Percentiles rank a stretch among this genome's conserved stretches.
Conservation (phyloP, 2,888 invertebrate species). For the Drosophila monieri region DNA sequence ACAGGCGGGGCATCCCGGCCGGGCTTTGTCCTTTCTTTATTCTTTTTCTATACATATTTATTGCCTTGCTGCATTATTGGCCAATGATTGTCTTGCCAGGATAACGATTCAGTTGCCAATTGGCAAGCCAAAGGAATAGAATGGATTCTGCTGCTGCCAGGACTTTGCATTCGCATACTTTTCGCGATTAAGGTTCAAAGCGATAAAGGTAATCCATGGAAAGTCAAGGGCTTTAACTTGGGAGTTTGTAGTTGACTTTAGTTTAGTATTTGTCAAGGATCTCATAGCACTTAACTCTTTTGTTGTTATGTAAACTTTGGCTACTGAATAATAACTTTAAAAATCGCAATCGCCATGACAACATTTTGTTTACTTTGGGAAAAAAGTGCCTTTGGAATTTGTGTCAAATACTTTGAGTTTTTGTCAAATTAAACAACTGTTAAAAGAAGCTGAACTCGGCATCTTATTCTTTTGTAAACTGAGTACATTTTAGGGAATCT, state of each 20-base stretch:
- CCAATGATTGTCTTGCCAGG: slow-evolving; percentile 7
- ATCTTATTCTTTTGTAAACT: too few species aligned
- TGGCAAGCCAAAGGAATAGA: slow-evolving; percentile 23
- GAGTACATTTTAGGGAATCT: neutral
- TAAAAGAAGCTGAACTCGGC: neutral
- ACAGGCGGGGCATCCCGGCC: slow-evolving; percentile 12
- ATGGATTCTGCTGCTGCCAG: neutral
- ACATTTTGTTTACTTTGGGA: neutral
- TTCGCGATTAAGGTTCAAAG: neutral
- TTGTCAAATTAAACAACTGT: neutral
- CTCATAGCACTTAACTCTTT: neutral
- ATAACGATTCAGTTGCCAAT: slow-evolving; percentile 18
- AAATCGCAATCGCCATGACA: neutral
- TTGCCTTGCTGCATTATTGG: slow-evolving; percentile 3
- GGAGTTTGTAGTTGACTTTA: neutral
- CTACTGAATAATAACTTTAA: neutral
- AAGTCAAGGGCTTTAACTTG: neutral
- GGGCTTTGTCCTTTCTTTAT: slow-evolving; percentile 8
- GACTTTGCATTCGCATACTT: neutral
- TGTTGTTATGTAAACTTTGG: neutral
- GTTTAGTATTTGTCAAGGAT: neutral
- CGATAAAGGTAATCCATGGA: neutral
- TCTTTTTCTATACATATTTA: slow-evolving; percentile 1
- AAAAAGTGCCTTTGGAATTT: neutral
- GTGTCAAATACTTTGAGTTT: neutral